phyloP scores from a whole-genome alignment of 2,888 invertebrate genomes.

The Leuctra nigra region DNA sequence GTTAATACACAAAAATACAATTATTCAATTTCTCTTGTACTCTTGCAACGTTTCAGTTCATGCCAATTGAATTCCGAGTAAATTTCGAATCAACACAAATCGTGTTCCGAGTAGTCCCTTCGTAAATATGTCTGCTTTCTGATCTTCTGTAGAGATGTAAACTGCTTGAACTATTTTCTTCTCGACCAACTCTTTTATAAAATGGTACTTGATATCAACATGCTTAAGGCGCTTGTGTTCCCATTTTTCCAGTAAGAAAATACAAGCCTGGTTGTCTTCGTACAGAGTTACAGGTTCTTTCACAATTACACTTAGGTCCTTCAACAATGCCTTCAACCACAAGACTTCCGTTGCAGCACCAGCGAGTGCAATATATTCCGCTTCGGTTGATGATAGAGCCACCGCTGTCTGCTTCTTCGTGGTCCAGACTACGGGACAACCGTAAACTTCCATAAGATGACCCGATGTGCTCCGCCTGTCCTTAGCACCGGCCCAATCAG shows the following conservation, averaged over 20 bases:
- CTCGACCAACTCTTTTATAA: constrained; percentile 20
- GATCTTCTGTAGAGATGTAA: constrained; percentile 26
- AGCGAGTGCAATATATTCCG: constrained; percentile 35
- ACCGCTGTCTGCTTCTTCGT: constrained; percentile 35
- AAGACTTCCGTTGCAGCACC: constrained; percentile 31
- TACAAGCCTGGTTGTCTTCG: constrained; percentile 32
- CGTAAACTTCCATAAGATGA: constrained; percentile 32
- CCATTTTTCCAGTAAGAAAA: constrained; percentile 25
- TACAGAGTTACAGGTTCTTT: constrained; percentile 20
- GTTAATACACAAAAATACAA: too few species aligned
- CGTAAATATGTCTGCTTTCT: constrained; percentile 29
- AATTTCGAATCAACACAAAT: constrained; percentile 1
- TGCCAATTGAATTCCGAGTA: background rate
- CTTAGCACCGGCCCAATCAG: constrained; percentile 33
- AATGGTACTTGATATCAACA: constrained; percentile 26
- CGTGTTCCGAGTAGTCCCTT: constrained; percentile 19
- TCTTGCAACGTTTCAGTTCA: too few species aligned
- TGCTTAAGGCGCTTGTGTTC: constrained; percentile 28
- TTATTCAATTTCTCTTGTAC: too few species aligned
- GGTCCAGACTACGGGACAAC: constrained; percentile 33
- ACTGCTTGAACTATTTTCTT: constrained; percentile 24
- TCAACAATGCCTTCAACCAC: constrained; percentile 32
- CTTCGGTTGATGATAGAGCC: constrained; percentile 35
- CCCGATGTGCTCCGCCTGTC: constrained; percentile 35
- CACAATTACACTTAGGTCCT: constrained; percentile 28